Percentiles rank a stretch among this genome's conserved stretches.
These are phyloP conservation scores for Colletes latitarsis DNA, from an alignment of 1,140 invertebrate genomes.

Conservation along the genomic window DNA sequence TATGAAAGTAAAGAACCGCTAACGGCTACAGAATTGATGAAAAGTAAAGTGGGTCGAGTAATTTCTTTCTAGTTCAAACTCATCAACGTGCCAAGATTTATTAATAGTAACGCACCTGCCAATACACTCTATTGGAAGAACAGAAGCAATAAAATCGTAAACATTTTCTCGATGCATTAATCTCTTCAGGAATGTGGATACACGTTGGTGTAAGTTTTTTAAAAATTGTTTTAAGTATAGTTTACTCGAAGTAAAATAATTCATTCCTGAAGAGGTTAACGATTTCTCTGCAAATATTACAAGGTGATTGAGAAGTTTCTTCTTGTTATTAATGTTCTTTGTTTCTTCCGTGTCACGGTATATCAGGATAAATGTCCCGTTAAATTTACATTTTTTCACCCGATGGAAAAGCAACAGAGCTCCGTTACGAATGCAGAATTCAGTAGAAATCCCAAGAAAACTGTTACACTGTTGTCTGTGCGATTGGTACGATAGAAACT, in stretches of 20 bases:
- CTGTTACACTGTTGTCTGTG: too few species aligned
- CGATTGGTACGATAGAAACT: conserved; percentile 22
- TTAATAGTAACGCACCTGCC: not conserved
- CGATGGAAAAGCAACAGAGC: too few species aligned
- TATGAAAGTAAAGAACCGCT: not conserved
- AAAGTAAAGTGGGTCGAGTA: not conserved
- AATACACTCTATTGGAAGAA: not conserved
- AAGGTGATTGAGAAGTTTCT: too few species aligned
- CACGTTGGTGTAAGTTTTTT: not conserved
- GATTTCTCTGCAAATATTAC: too few species aligned
- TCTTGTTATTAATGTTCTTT: too few species aligned
- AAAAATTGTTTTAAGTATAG: too few species aligned
- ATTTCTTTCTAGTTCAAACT: conserved; percentile 17
- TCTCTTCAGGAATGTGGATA: not conserved
- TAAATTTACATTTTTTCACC: too few species aligned
- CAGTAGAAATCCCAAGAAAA: conserved; percentile 1
- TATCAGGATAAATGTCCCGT: too few species aligned
- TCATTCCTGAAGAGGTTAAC: too few species aligned
- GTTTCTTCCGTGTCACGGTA: too few species aligned
- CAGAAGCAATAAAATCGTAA: too few species aligned
- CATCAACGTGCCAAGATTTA: not conserved
- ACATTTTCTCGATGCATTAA: not conserved
- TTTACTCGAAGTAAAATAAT: too few species aligned
- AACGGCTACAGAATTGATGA: not conserved
- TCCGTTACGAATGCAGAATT: not conserved